A percentile compares a stretch with the other conserved stretches of the same genome.
phyloP scores from a whole-genome alignment of 1,140 invertebrate genomes.

The Diorhabda carinulata region DNA sequence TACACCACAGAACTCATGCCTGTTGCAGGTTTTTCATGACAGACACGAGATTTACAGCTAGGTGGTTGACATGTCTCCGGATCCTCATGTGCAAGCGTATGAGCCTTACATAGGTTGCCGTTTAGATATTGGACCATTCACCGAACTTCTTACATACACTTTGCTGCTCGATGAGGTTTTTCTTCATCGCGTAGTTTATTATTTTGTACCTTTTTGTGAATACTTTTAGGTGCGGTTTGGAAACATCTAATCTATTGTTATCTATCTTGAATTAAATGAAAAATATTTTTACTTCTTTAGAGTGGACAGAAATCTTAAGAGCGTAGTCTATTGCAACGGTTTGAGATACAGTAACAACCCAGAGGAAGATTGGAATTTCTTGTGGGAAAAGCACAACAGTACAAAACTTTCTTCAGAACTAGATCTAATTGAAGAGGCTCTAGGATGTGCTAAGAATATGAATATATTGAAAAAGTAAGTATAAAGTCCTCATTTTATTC shows the following conservation, averaged over 20 bases:
- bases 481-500: background rate
- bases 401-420: slow-evolving; percentile 54
- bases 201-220: no score
- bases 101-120: no score
- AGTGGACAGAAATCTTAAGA: slow-evolving; percentile 54
- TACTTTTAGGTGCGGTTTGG: background rate
- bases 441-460: slow-evolving; percentile 56
- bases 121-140: no score
- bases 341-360: slow-evolving; percentile 44
- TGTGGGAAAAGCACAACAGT: slow-evolving; percentile 51
- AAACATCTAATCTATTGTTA: background rate
- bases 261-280: background rate
- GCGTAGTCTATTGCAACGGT: slow-evolving; percentile 57
- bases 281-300: slow-evolving; percentile 33
- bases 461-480: slow-evolving; percentile 47
- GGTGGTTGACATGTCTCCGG: no score
- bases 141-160: no score
- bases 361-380: slow-evolving; percentile 48
- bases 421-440: slow-evolving; percentile 53
- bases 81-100: no score
- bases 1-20: no score
- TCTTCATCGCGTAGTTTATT: no score
- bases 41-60: no score
- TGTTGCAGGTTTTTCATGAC: no score
- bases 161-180: no score